Conservation (phyloP, 2,113 vertebrate species). For the Eptesicus fuscus region DNA sequence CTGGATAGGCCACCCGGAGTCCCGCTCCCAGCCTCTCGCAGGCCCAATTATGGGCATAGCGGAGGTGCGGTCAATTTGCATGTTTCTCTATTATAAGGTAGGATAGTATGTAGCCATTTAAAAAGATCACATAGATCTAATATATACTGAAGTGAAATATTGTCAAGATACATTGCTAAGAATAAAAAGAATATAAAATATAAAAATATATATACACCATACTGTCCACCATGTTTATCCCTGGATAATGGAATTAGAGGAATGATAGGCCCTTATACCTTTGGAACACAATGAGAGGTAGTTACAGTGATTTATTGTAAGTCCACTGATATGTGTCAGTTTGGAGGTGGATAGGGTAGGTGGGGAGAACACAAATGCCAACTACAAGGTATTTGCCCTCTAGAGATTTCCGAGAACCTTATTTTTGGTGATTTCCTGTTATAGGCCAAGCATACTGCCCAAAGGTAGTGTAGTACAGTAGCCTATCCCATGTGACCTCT, state of each 20-base stretch:
- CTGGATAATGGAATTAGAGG: background rate
- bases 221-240: background rate
- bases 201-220: background rate
- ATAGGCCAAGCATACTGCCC: background rate
- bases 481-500: background rate
- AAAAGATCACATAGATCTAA: background rate
- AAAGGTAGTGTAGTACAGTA: background rate
- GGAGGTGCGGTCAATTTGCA: too few species aligned
- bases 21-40: too few species aligned
- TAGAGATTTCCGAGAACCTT: background rate
- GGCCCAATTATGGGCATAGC: too few species aligned
- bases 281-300: background rate
- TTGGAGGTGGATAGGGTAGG: background rate
- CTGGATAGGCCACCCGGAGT: too few species aligned
- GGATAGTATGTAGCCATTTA: background rate
- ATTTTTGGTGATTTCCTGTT: background rate
- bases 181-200: background rate
- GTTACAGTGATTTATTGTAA: background rate
- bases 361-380: background rate
- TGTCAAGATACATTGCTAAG: background rate
- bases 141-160: background rate
- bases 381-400: background rate
- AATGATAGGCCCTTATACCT: background rate
- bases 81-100: too few species aligned
- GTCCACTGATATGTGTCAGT: background rate